phyloP scores from a whole-genome alignment of 64 coral and sea anemone genomes.

The Stichodactyla helianthus region DNA sequence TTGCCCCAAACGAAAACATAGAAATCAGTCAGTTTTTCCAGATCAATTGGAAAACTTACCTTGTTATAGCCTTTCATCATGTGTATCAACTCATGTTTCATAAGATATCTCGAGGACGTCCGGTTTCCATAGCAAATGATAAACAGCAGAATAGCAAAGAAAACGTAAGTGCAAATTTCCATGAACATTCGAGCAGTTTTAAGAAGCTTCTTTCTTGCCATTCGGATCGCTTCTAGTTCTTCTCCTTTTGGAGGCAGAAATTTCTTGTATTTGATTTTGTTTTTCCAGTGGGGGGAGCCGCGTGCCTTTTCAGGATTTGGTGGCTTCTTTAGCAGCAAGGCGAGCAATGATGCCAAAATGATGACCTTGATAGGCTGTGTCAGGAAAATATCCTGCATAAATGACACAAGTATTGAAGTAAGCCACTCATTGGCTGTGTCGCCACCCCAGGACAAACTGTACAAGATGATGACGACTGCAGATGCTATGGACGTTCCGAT shows the following conservation, averaged over 20 bases:
- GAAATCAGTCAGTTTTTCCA: too few relatives aligned
- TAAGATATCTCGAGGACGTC: conserved; percentile 29
- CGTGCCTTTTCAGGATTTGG: conserved; percentile 35
- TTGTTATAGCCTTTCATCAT: conserved; percentile 32
- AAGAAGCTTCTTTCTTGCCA: conserved; percentile 14
- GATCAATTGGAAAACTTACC: conserved; percentile 10
- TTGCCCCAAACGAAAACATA: too few relatives aligned
- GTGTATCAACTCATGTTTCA: conserved; percentile 21
- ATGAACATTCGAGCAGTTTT: background rate
- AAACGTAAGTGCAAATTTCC: conserved; percentile 26
- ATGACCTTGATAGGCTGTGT: conserved; percentile 88
- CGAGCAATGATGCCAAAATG: conserved; percentile 41
- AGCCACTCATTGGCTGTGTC: conserved; percentile 78
- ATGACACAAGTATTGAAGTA: conserved; percentile 64
- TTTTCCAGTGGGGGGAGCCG: conserved; percentile 36
- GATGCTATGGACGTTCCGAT: conserved; percentile 26
- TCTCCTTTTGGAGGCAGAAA: conserved; percentile 21
- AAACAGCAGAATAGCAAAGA: conserved; percentile 43
- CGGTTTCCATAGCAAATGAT: conserved; percentile 64
- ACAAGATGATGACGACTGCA: conserved; percentile 63
- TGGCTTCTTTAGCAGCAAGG: conserved; percentile 69
- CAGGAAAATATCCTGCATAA: conserved; percentile 70
- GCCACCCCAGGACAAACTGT: conserved; percentile 84
- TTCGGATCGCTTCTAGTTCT: conserved; percentile 25
- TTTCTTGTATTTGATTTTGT: conserved; percentile 25